Evolutionary conservation across 2,797 vertebrate species (phyloP).

Genomic region (Karalla daura): DNA sequence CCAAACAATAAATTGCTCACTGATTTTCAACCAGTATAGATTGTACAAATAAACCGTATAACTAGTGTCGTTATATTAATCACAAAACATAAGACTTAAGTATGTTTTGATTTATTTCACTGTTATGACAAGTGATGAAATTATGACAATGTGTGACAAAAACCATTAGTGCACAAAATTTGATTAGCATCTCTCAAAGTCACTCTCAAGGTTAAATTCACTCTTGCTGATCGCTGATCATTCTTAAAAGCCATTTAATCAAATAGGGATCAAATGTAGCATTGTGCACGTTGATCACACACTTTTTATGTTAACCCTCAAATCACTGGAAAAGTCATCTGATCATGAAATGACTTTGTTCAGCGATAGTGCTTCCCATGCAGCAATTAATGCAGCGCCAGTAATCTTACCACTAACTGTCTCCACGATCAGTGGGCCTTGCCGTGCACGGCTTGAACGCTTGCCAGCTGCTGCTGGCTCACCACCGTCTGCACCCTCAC

Average conservation of each 20-base stretch:
- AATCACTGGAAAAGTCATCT: slow-evolving; percentile 65
- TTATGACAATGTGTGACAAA: slow-evolving; percentile 5
- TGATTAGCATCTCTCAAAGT: slow-evolving; percentile 28
- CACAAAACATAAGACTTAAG: slow-evolving; percentile 5
- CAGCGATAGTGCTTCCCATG: slow-evolving; percentile 71
- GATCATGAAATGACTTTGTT: slow-evolving; percentile 63
- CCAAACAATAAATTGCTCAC: slow-evolving; percentile 21
- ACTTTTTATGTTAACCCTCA: slow-evolving; percentile 38
- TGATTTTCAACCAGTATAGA: slow-evolving; percentile 42
- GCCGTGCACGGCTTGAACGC: slow-evolving; percentile 60
- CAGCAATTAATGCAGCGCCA: slow-evolving; percentile 63
- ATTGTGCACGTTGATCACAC: slow-evolving; percentile 42
- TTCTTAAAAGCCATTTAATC: slow-evolving; percentile 43
- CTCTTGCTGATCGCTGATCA: slow-evolving; percentile 25
- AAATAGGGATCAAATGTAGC: slow-evolving; percentile 42
- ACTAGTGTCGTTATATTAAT: slow-evolving; percentile 7
- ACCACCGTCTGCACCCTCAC: slow-evolving; percentile 57
- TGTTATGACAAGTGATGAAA: neutral
- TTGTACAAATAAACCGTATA: slow-evolving; percentile 29
- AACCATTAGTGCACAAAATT: slow-evolving; percentile 31
- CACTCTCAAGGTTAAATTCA: slow-evolving; percentile 45
- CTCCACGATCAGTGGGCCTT: slow-evolving; percentile 72
- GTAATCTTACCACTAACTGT: slow-evolving; percentile 81
- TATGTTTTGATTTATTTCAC: neutral
- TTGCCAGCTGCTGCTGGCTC: slow-evolving; percentile 64